phyloP scores from a whole-genome alignment of 2,113 vertebrate species.

The Amblyornis subalaris region DNA sequence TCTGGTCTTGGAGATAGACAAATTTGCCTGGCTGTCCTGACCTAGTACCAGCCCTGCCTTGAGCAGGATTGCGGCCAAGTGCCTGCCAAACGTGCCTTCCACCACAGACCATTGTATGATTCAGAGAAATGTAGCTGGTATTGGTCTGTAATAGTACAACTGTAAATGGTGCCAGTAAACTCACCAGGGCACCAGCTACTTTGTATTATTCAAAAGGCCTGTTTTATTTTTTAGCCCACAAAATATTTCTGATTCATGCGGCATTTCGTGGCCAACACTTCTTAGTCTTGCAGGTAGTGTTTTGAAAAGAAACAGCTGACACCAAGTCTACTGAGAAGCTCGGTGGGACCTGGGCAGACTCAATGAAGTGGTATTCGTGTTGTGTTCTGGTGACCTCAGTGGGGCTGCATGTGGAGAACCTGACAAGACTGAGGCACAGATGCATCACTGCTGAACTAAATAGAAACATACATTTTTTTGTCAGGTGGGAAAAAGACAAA shows the following conservation, averaged over 20 bases:
- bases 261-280: fast-evolving
- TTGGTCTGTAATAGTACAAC: neutral
- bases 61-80: neutral
- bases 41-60: neutral
- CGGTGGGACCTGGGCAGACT: fast-evolving
- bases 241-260: neutral
- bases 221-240: neutral
- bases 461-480: neutral
- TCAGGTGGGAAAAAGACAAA: neutral
- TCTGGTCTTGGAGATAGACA: neutral
- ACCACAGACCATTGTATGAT: neutral
- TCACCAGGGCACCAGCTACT: neutral
- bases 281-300: neutral
- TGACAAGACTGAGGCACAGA: neutral
- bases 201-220: neutral
- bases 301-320: neutral
- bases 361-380: fast-evolving
- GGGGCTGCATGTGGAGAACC: neutral
- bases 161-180: neutral
- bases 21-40: neutral
- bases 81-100: neutral
- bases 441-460: neutral
- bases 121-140: neutral
- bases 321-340: neutral
- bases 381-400: neutral